Evolutionary conservation across 1,140 invertebrate species (phyloP).

Genomic region (Formica exsecta): DNA sequence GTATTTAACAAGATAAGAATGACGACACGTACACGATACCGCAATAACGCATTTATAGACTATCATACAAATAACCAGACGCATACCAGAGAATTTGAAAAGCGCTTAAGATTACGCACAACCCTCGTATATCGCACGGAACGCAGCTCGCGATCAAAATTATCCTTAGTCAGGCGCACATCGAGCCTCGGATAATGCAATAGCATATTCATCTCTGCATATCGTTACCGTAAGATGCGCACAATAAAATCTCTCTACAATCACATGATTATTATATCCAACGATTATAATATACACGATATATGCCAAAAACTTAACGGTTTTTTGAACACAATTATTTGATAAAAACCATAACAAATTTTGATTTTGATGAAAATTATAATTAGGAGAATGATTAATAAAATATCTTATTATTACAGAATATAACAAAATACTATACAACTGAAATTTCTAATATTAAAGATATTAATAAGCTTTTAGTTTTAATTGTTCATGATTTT

Average conservation of each 20-base stretch:
- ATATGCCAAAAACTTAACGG: background rate
- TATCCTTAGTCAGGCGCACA: constrained; percentile 34
- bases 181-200: background rate
- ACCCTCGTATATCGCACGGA: constrained; percentile 54
- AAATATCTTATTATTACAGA: background rate
- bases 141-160: constrained; percentile 32
- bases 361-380: constrained; percentile 5
- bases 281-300: background rate
- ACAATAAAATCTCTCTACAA: background rate
- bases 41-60: constrained; percentile 59
- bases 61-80: constrained; percentile 46
- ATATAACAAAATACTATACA: constrained; percentile 11
- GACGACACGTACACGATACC: constrained; percentile 59
- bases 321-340: background rate
- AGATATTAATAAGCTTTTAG: background rate
- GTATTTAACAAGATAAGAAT: constrained; percentile 63
- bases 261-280: background rate
- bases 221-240: background rate
- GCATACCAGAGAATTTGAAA: constrained; percentile 54
- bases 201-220: background rate
- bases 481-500: background rate
- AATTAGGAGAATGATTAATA: background rate
- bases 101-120: constrained; percentile 60
- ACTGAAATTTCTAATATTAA: background rate
- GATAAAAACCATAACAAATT: constrained; percentile 3